phyloP scores from a whole-genome alignment of 2,113 vertebrate species.

The Labeo rohita region DNA sequence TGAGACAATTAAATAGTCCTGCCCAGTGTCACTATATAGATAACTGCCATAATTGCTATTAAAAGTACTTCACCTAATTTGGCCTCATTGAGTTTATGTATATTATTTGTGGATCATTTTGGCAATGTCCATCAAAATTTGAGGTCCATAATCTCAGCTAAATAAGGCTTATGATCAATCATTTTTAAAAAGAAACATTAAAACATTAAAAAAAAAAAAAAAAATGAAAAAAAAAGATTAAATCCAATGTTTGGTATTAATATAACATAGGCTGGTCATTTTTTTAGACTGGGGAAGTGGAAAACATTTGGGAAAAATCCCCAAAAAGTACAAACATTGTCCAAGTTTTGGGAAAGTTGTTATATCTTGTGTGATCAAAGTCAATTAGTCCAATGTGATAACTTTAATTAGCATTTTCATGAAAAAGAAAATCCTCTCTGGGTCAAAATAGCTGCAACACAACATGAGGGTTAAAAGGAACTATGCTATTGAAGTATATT shows the following conservation, averaged over 20 bases:
- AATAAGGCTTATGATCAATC: neutral
- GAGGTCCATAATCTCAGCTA: neutral
- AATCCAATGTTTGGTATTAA: too few relatives aligned
- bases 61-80: neutral
- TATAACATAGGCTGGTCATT: too few relatives aligned
- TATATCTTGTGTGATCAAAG: neutral
- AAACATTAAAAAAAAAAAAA: neutral
- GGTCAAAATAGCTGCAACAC: neutral
- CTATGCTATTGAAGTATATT: neutral
- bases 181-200: neutral
- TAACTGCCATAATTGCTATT: neutral
- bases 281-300: neutral
- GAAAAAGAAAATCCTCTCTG: neutral
- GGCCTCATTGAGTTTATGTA: neutral
- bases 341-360: neutral
- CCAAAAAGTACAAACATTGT: neutral
- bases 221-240: too few relatives aligned
- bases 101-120: neutral
- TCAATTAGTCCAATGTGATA: neutral
- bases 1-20: neutral
- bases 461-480: neutral
- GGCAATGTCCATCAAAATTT: neutral
- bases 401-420: neutral
- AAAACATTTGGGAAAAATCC: neutral
- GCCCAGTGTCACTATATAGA: neutral